Percentiles rank a stretch among this genome's conserved stretches.
These are phyloP conservation scores for Apotomis betuletana DNA, from an alignment of 2,888 invertebrate genomes.

Conservation along the genomic window DNA sequence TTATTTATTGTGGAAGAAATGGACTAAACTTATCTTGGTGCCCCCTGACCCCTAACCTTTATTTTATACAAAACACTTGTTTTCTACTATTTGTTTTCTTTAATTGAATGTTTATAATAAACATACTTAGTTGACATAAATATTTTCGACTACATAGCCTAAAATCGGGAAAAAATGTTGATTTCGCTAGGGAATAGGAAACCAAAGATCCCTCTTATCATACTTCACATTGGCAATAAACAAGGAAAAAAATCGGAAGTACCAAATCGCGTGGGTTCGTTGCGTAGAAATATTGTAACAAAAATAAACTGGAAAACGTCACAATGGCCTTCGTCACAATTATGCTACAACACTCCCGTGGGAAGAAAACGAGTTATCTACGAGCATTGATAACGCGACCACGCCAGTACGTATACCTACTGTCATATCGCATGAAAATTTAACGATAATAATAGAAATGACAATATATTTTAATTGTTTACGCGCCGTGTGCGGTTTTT, in stretches of 20 bases:
- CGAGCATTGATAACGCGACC: constrained; percentile 60
- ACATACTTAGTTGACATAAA: too few species aligned
- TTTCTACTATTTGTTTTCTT: too few species aligned
- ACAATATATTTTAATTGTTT: constrained; percentile 69
- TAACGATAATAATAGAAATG: constrained; percentile 60
- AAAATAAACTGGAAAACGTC: constrained; percentile 33
- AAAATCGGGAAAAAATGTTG: too few species aligned
- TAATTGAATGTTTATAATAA: too few species aligned
- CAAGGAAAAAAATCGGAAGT: constrained; percentile 21
- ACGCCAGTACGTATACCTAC: constrained; percentile 47
- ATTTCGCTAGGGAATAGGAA: too few species aligned
- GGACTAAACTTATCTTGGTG: too few species aligned
- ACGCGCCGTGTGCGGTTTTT: constrained; percentile 69
- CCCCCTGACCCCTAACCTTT: too few species aligned
- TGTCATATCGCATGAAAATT: constrained; percentile 41
- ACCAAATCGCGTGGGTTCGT: constrained; percentile 19
- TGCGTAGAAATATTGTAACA: constrained; percentile 22
- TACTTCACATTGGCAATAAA: background rate
- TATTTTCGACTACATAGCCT: too few species aligned
- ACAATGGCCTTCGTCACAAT: constrained; percentile 23
- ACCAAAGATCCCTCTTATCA: too few species aligned
- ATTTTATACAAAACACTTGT: too few species aligned
- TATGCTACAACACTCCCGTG: constrained; percentile 63
- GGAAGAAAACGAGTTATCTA: constrained; percentile 73
- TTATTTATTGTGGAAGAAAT: too few species aligned